These are phyloP conservation scores for Heliconius eleuchia DNA, from an alignment of 1,140 invertebrate genomes.

Conservation along the genomic window DNA sequence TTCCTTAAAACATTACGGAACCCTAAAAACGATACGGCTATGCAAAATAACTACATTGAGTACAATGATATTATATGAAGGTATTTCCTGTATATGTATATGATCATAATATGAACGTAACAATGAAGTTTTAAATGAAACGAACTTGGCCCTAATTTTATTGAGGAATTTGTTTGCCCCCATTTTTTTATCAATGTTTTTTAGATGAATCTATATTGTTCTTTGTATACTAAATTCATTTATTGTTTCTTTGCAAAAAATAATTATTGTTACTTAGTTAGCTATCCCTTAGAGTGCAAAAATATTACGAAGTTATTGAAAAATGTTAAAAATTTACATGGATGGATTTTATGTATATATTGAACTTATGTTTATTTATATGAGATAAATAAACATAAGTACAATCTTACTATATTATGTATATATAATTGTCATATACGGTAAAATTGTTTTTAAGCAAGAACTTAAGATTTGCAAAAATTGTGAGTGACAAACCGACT, in stretches of 20 bases:
- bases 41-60: not conserved
- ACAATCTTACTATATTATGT: too few species aligned
- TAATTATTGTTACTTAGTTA: not conserved
- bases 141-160: conserved; percentile 5
- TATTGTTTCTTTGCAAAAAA: not conserved
- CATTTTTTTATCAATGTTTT: not conserved
- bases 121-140: conserved; percentile 14
- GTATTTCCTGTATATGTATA: not conserved
- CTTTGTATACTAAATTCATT: not conserved
- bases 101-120: not conserved
- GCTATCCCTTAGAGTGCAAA: too few species aligned
- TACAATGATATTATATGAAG: not conserved
- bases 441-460: too few species aligned
- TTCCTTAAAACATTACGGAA: too few species aligned
- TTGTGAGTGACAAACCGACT: conserved; percentile 8
- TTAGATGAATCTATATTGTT: not conserved
- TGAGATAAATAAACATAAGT: too few species aligned
- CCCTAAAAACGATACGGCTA: not conserved
- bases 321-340: too few species aligned
- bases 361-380: too few species aligned
- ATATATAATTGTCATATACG: too few species aligned
- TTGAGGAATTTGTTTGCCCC: not conserved
- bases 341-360: too few species aligned
- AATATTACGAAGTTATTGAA: too few species aligned
- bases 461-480: not conserved